Conservation (phyloP, 2,888 invertebrate genomes). For the Tinea semifulvella region DNA sequence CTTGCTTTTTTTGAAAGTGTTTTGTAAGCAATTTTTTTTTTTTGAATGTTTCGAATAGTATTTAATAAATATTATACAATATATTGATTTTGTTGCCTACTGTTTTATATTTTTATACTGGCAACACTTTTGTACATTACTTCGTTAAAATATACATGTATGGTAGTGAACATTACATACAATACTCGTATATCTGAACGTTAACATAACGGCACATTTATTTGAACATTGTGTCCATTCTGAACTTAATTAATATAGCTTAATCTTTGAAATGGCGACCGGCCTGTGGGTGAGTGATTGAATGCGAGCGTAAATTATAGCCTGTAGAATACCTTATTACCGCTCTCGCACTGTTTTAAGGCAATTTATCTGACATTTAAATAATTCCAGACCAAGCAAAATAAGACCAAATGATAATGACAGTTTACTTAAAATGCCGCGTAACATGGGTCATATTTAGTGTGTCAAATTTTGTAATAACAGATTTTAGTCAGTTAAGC, state of each 20-base stretch:
- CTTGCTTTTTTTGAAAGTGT: no score
- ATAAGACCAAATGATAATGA: constrained; percentile 41
- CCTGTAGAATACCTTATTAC: constrained; percentile 59
- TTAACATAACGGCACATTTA: no score
- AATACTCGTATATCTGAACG: no score
- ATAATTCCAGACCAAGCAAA: constrained; percentile 42
- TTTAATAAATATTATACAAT: background rate
- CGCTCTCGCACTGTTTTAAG: constrained; percentile 54
- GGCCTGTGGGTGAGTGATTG: constrained; percentile 46
- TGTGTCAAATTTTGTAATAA: no score
- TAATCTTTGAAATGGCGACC: constrained; percentile 28
- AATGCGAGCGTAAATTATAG: constrained; percentile 59
- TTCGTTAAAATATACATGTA: background rate
- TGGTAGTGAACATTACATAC: no score
- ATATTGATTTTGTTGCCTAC: no score
- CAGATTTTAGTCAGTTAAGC: no score
- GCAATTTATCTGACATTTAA: constrained; percentile 66
- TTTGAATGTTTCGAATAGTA: no score
- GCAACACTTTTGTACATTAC: background rate
- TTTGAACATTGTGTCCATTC: constrained; percentile 15
- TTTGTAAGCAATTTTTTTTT: no score
- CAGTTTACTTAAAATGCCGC: constrained; percentile 45
- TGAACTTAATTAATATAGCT: constrained; percentile 4
- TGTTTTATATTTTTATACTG: background rate
- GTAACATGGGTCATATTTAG: background rate